Conservation (phyloP, 2,797 vertebrate genomes). For the Bovichtus diacanthus region DNA sequence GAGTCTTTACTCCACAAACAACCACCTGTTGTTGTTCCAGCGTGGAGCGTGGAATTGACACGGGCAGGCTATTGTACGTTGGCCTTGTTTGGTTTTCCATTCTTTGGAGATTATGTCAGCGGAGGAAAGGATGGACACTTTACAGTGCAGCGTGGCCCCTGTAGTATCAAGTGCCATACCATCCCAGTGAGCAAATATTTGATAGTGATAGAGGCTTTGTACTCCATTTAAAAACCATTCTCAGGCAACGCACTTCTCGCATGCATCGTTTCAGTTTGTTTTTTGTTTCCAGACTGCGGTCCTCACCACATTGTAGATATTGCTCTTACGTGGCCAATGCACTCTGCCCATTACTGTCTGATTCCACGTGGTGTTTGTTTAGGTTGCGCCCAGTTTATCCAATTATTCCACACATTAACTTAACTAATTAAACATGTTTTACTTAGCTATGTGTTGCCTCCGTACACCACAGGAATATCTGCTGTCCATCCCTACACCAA, state of each 20-base stretch:
- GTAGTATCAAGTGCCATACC: constrained; percentile 24
- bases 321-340: background rate
- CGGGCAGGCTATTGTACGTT: constrained; percentile 31
- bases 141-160: constrained; percentile 6
- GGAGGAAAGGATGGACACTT: constrained; percentile 28
- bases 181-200: constrained; percentile 72
- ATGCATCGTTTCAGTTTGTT: constrained; percentile 24
- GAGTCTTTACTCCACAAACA: constrained; percentile 49
- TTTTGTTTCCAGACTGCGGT: constrained; percentile 22
- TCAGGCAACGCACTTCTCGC: constrained; percentile 12
- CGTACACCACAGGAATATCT: constrained; percentile 30
- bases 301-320: constrained; percentile 7
- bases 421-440: constrained; percentile 7
- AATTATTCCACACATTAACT: background rate
- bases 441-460: constrained; percentile 4
- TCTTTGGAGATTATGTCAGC: constrained; percentile 48
- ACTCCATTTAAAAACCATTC: constrained; percentile 32
- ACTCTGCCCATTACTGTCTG: background rate
- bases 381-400: background rate
- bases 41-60: constrained; percentile 15
- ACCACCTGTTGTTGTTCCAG: constrained; percentile 28
- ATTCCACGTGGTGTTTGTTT: constrained; percentile 1
- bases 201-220: constrained; percentile 49
- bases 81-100: constrained; percentile 71
- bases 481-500: constrained; percentile 24